Conservation (phyloP, 1,140 invertebrate species). For the Pachypsylla venusta region DNA sequence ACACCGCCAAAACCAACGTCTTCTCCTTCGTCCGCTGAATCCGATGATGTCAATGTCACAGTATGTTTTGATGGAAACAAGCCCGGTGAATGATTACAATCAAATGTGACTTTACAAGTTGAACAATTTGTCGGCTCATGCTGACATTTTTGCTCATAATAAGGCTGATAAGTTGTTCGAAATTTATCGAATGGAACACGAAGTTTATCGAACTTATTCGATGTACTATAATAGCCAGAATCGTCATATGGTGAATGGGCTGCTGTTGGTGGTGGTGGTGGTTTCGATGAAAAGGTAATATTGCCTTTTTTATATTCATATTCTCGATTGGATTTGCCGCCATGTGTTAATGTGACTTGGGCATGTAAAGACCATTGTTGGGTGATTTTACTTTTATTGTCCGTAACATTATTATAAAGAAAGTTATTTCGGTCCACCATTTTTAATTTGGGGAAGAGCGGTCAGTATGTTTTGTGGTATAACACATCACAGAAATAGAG, state of each 20-base stretch:
- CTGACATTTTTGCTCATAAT: conserved; percentile 27
- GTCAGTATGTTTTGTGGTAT: too few species aligned
- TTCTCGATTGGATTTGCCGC: conserved; percentile 15
- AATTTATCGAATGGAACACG: conserved; percentile 29
- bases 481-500: too few species aligned
- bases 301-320: conserved; percentile 37
- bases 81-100: neutral
- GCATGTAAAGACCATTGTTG: conserved; percentile 44
- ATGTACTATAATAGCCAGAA: conserved; percentile 37
- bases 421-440: conserved; percentile 6
- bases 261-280: neutral
- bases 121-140: conserved; percentile 40
- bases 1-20: neutral
- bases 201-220: too few species aligned
- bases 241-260: too few species aligned
- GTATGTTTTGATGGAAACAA: conserved; percentile 17
- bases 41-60: conserved; percentile 17
- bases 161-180: conserved; percentile 24
- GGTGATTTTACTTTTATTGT: neutral
- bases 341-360: conserved; percentile 39
- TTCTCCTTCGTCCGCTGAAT: neutral
- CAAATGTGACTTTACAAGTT: conserved; percentile 49
- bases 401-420: neutral
- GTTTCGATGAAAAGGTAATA: conserved; percentile 36
- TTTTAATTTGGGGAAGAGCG: too few species aligned